These are phyloP conservation scores for Sebastes reedi DNA, from an alignment of 2,797 vertebrate species.

Conservation along the genomic window DNA sequence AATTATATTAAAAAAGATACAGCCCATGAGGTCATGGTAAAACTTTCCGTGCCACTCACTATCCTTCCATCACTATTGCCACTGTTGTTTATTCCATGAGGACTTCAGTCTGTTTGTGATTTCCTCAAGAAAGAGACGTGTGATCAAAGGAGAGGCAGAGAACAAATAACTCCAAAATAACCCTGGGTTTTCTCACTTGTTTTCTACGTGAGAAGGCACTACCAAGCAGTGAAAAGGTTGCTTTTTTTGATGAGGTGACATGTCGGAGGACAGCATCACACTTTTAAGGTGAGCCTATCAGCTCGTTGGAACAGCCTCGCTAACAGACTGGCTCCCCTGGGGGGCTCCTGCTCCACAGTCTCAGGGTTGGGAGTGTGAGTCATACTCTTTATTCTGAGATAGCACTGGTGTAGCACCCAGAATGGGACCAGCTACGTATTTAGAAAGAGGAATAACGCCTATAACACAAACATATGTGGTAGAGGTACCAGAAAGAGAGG, in stretches of 20 bases:
- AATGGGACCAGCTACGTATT: conserved; percentile 13
- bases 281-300: conserved; percentile 71
- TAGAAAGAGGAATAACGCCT: conserved; percentile 10
- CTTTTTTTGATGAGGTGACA: conserved; percentile 56
- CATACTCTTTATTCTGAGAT: conserved; percentile 53
- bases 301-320: conserved; percentile 62
- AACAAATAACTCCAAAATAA: conserved; percentile 60
- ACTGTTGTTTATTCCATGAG: conserved; percentile 33
- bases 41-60: not conserved
- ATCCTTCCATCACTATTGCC: not conserved
- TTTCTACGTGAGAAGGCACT: conserved; percentile 15
- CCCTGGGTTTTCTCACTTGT: conserved; percentile 46
- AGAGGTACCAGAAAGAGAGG: not conserved
- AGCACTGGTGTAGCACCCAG: conserved; percentile 38
- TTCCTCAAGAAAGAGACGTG: conserved; percentile 66
- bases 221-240: conserved; percentile 37
- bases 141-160: conserved; percentile 58
- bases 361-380: conserved; percentile 60
- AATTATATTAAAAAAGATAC: not conserved
- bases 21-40: not conserved
- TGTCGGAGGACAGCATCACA: conserved; percentile 65
- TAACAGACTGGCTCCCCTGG: conserved; percentile 73
- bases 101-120: conserved; percentile 51
- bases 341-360: conserved; percentile 44
- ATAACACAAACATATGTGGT: not conserved